A percentile compares a stretch with the other conserved stretches of the same genome.
phyloP scores from a whole-genome alignment of 2,113 vertebrate species.

The Emberiza fucata region DNA sequence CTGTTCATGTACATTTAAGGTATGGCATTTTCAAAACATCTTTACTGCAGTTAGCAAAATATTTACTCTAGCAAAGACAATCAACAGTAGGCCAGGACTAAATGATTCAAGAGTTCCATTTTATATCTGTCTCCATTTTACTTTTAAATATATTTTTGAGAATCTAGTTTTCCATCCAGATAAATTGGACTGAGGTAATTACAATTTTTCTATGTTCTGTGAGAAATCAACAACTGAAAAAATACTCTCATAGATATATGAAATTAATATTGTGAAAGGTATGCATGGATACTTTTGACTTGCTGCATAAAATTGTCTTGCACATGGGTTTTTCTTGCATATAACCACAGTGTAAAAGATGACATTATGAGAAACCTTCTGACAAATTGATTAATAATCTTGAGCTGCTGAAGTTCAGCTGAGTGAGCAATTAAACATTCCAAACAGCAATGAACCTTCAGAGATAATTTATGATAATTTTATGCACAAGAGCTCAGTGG shows the following conservation, averaged over 20 bases:
- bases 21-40: background rate
- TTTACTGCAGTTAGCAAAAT: background rate
- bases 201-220: background rate
- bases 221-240: background rate
- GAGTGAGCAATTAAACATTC: slow-evolving; percentile 84
- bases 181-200: background rate
- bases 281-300: slow-evolving; percentile 30
- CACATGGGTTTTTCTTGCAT: slow-evolving; percentile 12
- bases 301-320: slow-evolving; percentile 33
- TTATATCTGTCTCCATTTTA: background rate
- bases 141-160: background rate
- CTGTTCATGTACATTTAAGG: background rate
- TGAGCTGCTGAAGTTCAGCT: slow-evolving; percentile 75
- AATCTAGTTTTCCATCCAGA: background rate
- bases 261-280: slow-evolving; percentile 5
- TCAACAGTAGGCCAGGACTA: background rate
- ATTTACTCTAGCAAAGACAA: background rate
- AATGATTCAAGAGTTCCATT: background rate
- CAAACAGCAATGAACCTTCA: slow-evolving; percentile 80
- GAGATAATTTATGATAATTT: slow-evolving; percentile 87
- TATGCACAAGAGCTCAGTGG: slow-evolving; percentile 84
- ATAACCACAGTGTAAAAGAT: slow-evolving; percentile 46
- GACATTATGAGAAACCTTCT: slow-evolving; percentile 70
- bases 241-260: background rate
- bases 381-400: slow-evolving; percentile 79